Evolutionary conservation across 1,140 invertebrate genomes (phyloP).

Genomic region (Drosophila mayri): DNA sequence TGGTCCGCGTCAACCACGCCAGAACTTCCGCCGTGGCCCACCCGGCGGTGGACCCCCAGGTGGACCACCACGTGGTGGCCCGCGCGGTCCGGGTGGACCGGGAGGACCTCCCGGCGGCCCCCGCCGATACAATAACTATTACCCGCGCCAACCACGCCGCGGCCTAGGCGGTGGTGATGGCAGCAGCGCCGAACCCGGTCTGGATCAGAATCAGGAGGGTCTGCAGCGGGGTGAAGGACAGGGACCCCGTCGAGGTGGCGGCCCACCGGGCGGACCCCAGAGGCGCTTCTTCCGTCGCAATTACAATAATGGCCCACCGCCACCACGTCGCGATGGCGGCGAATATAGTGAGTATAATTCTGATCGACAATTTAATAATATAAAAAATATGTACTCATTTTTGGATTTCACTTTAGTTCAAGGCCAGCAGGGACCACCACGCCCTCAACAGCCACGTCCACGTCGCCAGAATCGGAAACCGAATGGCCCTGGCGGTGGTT

Average conservation of each 20-base stretch:
- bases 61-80: conserved; percentile 78
- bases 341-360: conserved; percentile 81
- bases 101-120: conserved; percentile 80
- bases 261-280: conserved; percentile 85
- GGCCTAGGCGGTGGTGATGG: conserved; percentile 85
- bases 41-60: conserved; percentile 84
- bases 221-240: conserved; percentile 84
- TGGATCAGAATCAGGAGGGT: conserved; percentile 78
- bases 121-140: conserved; percentile 76
- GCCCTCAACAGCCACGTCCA: conserved; percentile 71
- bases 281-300: conserved; percentile 89
- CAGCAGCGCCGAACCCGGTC: conserved; percentile 78
- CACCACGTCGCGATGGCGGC: conserved; percentile 86
- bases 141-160: conserved; percentile 79
- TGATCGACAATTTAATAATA: not conserved
- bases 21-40: conserved; percentile 84
- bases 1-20: conserved; percentile 71
- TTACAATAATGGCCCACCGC: conserved; percentile 86
- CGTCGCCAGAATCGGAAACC: conserved; percentile 79
- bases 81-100: conserved; percentile 73
- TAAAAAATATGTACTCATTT: too few species aligned
- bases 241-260: conserved; percentile 85
- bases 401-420: conserved; percentile 39
- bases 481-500: conserved; percentile 76
- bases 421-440: conserved; percentile 72